A percentile compares a stretch with the other conserved stretches of the same genome.
Conservation (phyloP, 2,797 vertebrate species). For the Chelonia mydas region DNA sequence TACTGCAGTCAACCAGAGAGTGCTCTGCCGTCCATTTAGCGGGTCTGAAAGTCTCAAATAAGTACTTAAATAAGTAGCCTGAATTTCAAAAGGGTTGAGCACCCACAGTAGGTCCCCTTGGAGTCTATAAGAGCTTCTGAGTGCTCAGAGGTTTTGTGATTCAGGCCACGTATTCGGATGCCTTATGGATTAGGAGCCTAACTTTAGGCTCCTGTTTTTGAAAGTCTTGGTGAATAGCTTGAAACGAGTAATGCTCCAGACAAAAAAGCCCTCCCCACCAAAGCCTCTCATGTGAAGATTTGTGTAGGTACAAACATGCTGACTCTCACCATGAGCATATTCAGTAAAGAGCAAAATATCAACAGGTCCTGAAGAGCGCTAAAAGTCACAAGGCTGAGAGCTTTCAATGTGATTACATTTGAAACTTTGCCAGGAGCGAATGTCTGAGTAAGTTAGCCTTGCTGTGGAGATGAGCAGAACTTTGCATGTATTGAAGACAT, state of each 20-base stretch:
- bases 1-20: too few relatives aligned
- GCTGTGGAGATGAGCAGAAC: background rate
- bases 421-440: background rate
- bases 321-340: background rate
- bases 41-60: too few relatives aligned
- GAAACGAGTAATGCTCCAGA: background rate
- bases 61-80: background rate
- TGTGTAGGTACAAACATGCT: background rate
- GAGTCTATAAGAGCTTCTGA: background rate
- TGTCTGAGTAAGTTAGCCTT: background rate
- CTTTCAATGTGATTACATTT: background rate
- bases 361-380: background rate
- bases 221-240: background rate
- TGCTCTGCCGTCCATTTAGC: too few relatives aligned
- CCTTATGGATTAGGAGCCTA: background rate
- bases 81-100: background rate
- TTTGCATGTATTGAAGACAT: background rate
- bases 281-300: background rate
- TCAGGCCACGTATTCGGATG: background rate
- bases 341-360: background rate
- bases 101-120: background rate
- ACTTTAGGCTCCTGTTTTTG: background rate
- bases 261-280: background rate
- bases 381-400: background rate
- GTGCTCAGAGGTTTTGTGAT: background rate